Evolutionary conservation across 1,140 invertebrate species (phyloP).

Genomic region (Diachasma alloeum): DNA sequence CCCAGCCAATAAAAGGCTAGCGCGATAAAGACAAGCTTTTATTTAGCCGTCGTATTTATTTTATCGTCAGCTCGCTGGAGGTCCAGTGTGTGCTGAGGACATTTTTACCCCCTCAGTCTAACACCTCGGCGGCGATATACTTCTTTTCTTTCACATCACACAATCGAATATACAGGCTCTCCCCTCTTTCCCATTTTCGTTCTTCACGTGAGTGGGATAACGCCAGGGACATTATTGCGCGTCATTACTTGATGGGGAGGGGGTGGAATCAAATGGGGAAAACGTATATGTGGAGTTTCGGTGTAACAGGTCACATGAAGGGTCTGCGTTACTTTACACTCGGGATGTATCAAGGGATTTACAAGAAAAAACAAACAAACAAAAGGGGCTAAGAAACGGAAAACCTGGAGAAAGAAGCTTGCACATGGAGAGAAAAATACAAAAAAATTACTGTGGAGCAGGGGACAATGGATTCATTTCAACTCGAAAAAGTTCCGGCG

Average conservation of each 20-base stretch:
- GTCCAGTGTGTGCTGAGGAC: not conserved
- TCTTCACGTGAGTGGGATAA: not conserved
- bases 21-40: conserved; percentile 35
- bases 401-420: too few species aligned
- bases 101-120: conserved; percentile 1
- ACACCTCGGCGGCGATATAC: not conserved
- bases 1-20: conserved; percentile 26
- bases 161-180: not conserved
- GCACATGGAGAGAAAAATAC: too few species aligned
- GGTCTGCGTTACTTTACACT: not conserved
- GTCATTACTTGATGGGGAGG: not conserved
- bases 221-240: not conserved
- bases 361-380: not conserved
- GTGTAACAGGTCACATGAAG: not conserved
- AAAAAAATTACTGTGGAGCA: too few species aligned
- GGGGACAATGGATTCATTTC: too few species aligned
- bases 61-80: conserved; percentile 23
- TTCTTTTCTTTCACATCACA: not conserved
- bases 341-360: not conserved
- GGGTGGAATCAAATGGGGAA: not conserved
- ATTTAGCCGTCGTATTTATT: conserved; percentile 35
- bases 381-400: too few species aligned
- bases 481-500: too few species aligned
- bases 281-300: not conserved
- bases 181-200: not conserved